These are phyloP conservation scores for Callopanchax toddi DNA, from an alignment of 2,113 vertebrate species.

Conservation along the genomic window DNA sequence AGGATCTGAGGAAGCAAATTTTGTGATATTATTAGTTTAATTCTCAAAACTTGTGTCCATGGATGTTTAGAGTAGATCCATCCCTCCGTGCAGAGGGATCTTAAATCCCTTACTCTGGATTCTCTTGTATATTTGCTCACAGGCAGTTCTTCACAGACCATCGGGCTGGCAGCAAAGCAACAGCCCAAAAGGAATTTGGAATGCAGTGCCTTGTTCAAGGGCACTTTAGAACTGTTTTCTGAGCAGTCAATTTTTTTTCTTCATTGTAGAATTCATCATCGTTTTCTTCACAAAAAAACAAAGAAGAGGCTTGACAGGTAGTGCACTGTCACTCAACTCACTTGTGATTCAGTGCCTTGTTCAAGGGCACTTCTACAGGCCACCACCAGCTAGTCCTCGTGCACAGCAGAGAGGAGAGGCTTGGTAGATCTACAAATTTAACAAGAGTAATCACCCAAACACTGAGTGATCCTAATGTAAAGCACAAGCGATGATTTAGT, in stretches of 20 bases:
- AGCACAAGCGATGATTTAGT: constrained; percentile 1
- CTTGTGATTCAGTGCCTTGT: constrained; percentile 59
- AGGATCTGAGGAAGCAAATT: background rate
- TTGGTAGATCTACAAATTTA: constrained; percentile 27
- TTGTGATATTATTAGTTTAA: too few relatives aligned
- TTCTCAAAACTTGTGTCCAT: too few relatives aligned
- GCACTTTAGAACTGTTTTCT: constrained; percentile 56
- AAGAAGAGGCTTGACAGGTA: constrained; percentile 39
- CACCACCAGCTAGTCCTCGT: constrained; percentile 14
- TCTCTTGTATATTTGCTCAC: constrained; percentile 22
- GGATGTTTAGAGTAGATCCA: too few relatives aligned
- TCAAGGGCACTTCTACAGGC: constrained; percentile 64
- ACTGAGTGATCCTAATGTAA: constrained; percentile 23
- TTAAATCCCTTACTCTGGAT: constrained; percentile 22
- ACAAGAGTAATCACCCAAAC: constrained; percentile 3
- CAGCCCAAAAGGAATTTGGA: constrained; percentile 50
- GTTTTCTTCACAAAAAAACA: constrained; percentile 48
- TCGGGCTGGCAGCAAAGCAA: constrained; percentile 39
- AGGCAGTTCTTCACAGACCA: constrained; percentile 35
- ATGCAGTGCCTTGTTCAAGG: constrained; percentile 64
- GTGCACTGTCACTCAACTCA: constrained; percentile 35
- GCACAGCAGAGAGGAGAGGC: constrained; percentile 21
- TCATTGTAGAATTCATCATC: constrained; percentile 52
- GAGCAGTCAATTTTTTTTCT: constrained; percentile 32
- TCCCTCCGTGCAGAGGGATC: background rate